Base-by-base conservation (phyloP, 37 sponge, comb jelly and placozoan genomes). In the Halichondria panicea region DNA sequence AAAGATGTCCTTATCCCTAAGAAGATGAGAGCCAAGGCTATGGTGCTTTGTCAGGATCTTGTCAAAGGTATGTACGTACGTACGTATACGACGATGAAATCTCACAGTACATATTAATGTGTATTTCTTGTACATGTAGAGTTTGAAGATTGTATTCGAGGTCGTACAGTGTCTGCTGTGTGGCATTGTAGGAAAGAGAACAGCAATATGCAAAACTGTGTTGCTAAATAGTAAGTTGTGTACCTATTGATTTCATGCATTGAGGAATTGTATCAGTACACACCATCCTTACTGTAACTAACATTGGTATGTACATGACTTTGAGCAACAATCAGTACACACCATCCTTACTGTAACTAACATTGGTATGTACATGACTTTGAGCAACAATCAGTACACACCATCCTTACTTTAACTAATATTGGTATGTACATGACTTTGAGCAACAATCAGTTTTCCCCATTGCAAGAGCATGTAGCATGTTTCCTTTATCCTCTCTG, bases 1-100 rank as follows among this genome's bases (percentile, higher is more conserved):
- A 81, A 69, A 66, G 92, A 94, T 69, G 89, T 94, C 4, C 67
- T 94, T 22, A 84, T 94, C 31, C 82, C 89, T 27, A 91, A 94
- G 75, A 87, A 71, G 37, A 71, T 94, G 72, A 83, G 71, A 66
- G 83, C 75, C 39, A 76, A 74, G 44, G 92, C 92, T 4, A 76
- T 70, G 71, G 35, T 63, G 39, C 53, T 70, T 24, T 94, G 95
- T 80, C 25, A n/a, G 1, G 89, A 88, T 30, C 63, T 81, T 1
- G 85, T 88, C 7, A 80, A 91, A 79, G 89, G 93, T 92, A 44
- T n/a, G 7, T 3, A 31, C 30, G 37, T 63, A 30, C 59, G n/a
- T 7, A 31, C 59, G 28, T 12, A 58, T 19, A 50, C 12, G 18
- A 19, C 53, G 18, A 50, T 18, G 18, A 18, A 50, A 50, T 50